Evolutionary conservation across 2,888 invertebrate genomes (phyloP), one percentile per base, ranked within the genome.

Genomic region (Caenorhabditis sp.): DNA sequence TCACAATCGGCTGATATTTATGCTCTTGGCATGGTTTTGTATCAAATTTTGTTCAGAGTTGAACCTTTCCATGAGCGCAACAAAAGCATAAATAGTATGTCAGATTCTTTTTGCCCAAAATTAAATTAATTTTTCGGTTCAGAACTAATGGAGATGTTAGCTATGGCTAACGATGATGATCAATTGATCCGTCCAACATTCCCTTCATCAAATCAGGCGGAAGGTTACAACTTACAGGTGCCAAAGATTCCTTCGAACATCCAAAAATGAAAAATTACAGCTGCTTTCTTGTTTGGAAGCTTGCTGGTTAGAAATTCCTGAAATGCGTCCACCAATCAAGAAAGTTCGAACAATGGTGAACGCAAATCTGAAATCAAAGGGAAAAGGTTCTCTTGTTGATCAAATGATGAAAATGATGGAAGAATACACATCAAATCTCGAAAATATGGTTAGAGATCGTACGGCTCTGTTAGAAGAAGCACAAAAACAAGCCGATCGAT

Each of bases 391-490:
- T 1, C 73, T 86, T 17, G 86, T 86, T 17, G 86, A 86, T 66
- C 86, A 86, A 67, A 86, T 86, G 86, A 85, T 87, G 82, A 84
- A 87, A 74, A 84, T 84, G 84, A 84, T 84, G 84, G 84, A 84
- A 59, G 69, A 79, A 66, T 86, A 86, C 72, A 87, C 86, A 10
- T 82, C 85, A 0, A 86, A 87, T 61, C 65, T 87, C 38, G 86
- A 86, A 58, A 77, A 77, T 20, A 80, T 86, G 64, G 86, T 86
- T 8, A 77, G 83, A 59, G 86, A 86, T 59, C 67, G 86, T 12
- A 86, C 86, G 1, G 79, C 84, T 1, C 68, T 87, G 59, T 64
- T 87, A 63, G 87, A 87, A 68, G 87, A 87, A 38, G 87, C 87
- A 1, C 87, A 87, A 64, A 84, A 85, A 63, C 86, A 86, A 69